Evolutionary conservation across 2,113 vertebrate species (phyloP).

Genomic region (Zosterops japonicus): DNA sequence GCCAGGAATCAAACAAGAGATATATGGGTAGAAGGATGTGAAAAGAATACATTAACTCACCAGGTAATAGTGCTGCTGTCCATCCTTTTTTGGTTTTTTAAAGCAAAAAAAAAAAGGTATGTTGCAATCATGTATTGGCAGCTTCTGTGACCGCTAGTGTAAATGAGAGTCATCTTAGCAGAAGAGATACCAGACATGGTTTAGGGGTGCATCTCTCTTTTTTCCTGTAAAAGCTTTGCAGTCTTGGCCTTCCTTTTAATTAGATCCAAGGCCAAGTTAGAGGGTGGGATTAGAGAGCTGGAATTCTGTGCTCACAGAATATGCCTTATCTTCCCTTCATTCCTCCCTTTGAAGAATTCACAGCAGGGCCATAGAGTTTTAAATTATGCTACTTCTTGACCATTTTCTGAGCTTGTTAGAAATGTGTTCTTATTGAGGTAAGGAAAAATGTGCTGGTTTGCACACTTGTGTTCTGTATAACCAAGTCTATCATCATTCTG

Average conservation of each 20-base stretch:
- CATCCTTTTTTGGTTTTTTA: neutral
- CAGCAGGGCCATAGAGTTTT: neutral
- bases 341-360: neutral
- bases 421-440: neutral
- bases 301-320: neutral
- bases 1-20: conserved; percentile 36
- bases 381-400: neutral
- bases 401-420: neutral
- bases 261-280: neutral
- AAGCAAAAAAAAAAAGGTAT: neutral
- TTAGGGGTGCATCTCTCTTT: neutral
- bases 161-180: neutral
- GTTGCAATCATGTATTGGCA: neutral
- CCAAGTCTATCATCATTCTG: neutral
- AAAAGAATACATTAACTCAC: conserved; percentile 46
- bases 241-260: neutral
- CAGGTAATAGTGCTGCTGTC: neutral
- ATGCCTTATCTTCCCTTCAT: neutral
- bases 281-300: neutral
- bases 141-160: neutral
- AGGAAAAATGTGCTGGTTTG: neutral
- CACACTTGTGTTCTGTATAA: neutral
- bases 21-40: neutral
- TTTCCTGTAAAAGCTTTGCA: neutral
- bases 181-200: neutral